These are phyloP conservation scores for Dicrostonyx torquatus DNA, from an alignment of 2,797 vertebrate genomes.

Conservation along the genomic window DNA sequence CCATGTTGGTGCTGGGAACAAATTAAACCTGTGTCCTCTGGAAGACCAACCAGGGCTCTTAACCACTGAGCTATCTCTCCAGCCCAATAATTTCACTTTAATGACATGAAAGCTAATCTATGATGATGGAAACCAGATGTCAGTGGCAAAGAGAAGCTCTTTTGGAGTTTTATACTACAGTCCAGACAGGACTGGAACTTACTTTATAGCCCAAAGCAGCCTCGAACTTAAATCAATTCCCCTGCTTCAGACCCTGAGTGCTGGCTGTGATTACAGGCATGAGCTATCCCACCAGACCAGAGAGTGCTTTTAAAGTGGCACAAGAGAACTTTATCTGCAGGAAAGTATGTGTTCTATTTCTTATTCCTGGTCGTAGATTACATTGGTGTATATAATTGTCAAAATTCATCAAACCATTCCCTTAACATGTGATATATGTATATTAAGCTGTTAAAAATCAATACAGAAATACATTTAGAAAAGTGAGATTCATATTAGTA, in stretches of 20 bases:
- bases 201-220: background rate
- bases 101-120: constrained; percentile 7
- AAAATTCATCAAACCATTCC: constrained; percentile 43
- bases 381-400: background rate
- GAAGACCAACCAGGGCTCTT: too few species aligned
- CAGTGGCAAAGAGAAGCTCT: background rate
- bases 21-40: too few species aligned
- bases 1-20: too few species aligned
- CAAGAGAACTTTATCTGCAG: background rate
- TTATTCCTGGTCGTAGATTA: background rate
- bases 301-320: background rate
- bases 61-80: too few species aligned
- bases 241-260: background rate
- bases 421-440: constrained; percentile 5
- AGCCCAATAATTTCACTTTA: too few species aligned
- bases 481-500: constrained; percentile 12
- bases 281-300: background rate
- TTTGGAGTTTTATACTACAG: background rate
- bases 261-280: background rate
- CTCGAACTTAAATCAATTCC: background rate
- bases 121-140: background rate
- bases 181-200: background rate
- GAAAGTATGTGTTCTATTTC: background rate
- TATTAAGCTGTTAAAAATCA: background rate
- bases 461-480: constrained; percentile 36